Evolutionary conservation across 2,113 vertebrate genomes (phyloP).

Genomic region (Melanotaenia duboulayi): DNA sequence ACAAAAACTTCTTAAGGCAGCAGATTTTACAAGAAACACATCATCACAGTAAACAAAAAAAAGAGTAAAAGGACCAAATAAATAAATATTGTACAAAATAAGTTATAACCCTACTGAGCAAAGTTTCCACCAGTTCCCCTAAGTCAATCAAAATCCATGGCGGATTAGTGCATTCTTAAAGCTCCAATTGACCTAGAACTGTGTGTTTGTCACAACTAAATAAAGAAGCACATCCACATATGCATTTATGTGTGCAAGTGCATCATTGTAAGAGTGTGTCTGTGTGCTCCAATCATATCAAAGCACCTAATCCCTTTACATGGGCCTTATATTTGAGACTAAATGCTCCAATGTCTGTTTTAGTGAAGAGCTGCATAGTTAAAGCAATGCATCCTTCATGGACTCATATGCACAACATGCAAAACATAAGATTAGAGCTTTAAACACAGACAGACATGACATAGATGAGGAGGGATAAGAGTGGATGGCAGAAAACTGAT

Average conservation of each 20-base stretch:
- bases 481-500: not conserved
- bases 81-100: slow-evolving; percentile 50
- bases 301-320: slow-evolving; percentile 58
- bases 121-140: slow-evolving; percentile 57
- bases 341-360: slow-evolving; percentile 25
- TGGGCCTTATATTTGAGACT: slow-evolving; percentile 20
- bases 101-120: slow-evolving; percentile 40
- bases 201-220: slow-evolving; percentile 56
- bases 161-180: slow-evolving; percentile 67
- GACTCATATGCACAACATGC: slow-evolving; percentile 5
- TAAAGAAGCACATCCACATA: slow-evolving; percentile 36
- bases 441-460: slow-evolving; percentile 12
- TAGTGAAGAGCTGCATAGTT: not conserved
- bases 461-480: not conserved
- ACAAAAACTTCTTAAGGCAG: slow-evolving; percentile 35
- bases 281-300: slow-evolving; percentile 52
- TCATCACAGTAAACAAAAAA: not conserved
- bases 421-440: slow-evolving; percentile 18
- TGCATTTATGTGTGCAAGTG: slow-evolving; percentile 21
- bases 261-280: slow-evolving; percentile 2
- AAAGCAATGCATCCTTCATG: slow-evolving; percentile 17
- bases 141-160: slow-evolving; percentile 59
- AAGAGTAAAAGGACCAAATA: slow-evolving; percentile 25
- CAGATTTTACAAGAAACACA: slow-evolving; percentile 4
- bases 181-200: slow-evolving; percentile 69